phyloP scores from a whole-genome alignment of 2,888 invertebrate genomes.

The Pterostichus niger region DNA sequence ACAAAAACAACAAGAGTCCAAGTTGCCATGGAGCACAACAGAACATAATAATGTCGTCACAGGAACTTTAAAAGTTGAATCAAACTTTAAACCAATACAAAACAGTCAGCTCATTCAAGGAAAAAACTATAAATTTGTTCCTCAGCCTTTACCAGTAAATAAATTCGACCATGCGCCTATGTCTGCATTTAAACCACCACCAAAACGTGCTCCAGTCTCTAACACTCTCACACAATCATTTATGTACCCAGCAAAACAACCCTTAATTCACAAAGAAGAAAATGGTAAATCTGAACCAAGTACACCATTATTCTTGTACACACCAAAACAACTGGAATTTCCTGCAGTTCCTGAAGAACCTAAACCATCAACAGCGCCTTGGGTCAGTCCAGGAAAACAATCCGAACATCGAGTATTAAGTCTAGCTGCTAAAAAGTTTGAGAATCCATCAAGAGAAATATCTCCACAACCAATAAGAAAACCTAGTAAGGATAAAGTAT shows the following conservation, averaged over 20 bases:
- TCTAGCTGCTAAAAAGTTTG: conserved; percentile 80
- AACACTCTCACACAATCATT: conserved; percentile 75
- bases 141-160: conserved; percentile 83
- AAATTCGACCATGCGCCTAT: conserved; percentile 88
- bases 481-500: conserved; percentile 73
- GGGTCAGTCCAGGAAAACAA: conserved; percentile 78
- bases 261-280: conserved; percentile 71
- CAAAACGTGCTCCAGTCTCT: conserved; percentile 74
- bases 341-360: conserved; percentile 68
- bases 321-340: conserved; percentile 74
- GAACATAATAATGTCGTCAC: conserved; percentile 75
- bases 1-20: conserved; percentile 75
- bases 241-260: conserved; percentile 73
- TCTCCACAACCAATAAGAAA: conserved; percentile 68
- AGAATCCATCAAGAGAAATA: conserved; percentile 71
- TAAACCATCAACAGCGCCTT: conserved; percentile 63
- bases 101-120: conserved; percentile 68
- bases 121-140: conserved; percentile 78
- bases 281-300: conserved; percentile 69
- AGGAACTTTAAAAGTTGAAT: conserved; percentile 75
- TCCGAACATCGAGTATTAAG: conserved; percentile 78
- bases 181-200: conserved; percentile 86
- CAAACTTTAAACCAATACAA: conserved; percentile 70
- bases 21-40: conserved; percentile 77
- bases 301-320: conserved; percentile 74